phyloP scores from a whole-genome alignment of 2,113 vertebrate species.

The Centrocercus urophasianus region DNA sequence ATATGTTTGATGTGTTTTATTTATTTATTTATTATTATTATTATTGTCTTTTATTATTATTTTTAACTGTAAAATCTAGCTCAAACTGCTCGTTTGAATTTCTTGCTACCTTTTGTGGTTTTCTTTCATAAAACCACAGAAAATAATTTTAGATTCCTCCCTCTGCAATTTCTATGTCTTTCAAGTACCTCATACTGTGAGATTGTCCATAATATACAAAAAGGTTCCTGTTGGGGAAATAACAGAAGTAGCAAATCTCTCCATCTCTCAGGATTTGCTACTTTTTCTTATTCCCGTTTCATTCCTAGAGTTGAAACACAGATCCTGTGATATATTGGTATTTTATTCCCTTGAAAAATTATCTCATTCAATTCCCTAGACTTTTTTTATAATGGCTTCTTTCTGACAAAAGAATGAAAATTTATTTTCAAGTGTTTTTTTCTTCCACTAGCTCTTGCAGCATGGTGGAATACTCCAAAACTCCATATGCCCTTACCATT shows the following conservation, averaged over 20 bases:
- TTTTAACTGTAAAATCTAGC: neutral
- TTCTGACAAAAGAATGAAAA: neutral
- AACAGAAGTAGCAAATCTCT: neutral
- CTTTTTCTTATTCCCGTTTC: neutral
- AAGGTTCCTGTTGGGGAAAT: neutral
- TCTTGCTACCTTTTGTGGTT: neutral
- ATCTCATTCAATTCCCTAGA: neutral
- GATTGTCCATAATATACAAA: neutral
- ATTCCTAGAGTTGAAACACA: neutral
- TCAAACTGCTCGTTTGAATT: neutral
- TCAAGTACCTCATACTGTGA: neutral
- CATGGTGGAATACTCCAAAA: neutral
- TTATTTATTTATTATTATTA: neutral
- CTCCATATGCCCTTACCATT: neutral
- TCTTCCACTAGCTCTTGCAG: neutral
- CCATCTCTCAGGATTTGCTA: neutral
- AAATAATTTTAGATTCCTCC: neutral
- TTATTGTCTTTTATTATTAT: neutral
- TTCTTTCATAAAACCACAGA: neutral
- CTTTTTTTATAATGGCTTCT: neutral
- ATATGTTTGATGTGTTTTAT: neutral
- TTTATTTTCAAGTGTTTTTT: neutral
- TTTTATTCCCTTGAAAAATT: conserved; percentile 4
- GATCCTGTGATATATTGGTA: neutral
- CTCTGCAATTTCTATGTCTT: neutral